Evolutionary conservation across 2,113 vertebrate genomes (phyloP).

Genomic region (Hemiscyllium ocellatum): DNA sequence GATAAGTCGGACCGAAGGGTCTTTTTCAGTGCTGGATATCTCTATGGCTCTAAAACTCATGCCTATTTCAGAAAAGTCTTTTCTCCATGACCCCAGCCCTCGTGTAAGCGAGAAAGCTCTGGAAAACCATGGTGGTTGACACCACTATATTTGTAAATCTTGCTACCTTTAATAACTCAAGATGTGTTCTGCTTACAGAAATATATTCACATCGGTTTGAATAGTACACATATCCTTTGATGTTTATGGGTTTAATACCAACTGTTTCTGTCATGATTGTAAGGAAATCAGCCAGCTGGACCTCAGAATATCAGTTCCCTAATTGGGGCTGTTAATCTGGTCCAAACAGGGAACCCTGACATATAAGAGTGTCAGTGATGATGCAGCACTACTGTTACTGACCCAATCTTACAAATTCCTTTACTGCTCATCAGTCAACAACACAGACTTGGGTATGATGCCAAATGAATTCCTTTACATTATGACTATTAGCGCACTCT

Average conservation of each 20-base stretch:
- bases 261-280: background rate
- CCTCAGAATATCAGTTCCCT: too few relatives aligned
- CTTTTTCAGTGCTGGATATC: too few relatives aligned
- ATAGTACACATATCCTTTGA: background rate
- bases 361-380: too few relatives aligned
- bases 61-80: background rate
- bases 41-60: background rate
- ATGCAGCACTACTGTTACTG: background rate
- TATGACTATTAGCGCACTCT: background rate
- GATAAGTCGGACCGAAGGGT: too few relatives aligned
- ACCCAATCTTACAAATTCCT: background rate
- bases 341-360: too few relatives aligned
- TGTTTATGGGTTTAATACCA: background rate
- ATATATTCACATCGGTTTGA: background rate
- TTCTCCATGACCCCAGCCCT: background rate
- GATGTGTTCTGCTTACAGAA: background rate
- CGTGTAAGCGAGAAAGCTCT: background rate
- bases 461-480: background rate
- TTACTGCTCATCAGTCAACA: background rate
- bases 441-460: background rate
- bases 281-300: too few relatives aligned
- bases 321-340: too few relatives aligned
- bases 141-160: background rate
- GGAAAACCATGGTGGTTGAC: background rate
- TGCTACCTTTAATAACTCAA: background rate